A percentile compares a stretch with the other conserved stretches of the same genome.
These are phyloP conservation scores for Cephalopterus ornatus DNA, from an alignment of 2,113 vertebrate species.

Conservation along the genomic window DNA sequence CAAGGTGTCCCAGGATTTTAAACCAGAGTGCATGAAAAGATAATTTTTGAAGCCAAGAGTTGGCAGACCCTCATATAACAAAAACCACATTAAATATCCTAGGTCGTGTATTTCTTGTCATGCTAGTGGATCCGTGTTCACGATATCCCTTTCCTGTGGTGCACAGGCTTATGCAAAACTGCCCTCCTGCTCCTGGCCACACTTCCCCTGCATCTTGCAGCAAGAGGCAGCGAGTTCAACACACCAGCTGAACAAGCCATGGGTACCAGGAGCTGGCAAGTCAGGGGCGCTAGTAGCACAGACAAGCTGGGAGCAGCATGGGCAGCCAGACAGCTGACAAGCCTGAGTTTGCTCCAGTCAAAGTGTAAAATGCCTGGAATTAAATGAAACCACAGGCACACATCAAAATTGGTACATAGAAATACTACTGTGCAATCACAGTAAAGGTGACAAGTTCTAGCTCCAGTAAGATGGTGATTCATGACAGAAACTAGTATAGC, in stretches of 20 bases:
- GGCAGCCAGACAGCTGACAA: rapidly evolving
- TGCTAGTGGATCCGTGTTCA: neutral
- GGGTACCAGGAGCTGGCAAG: neutral
- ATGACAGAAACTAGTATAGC: neutral
- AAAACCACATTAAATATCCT: neutral
- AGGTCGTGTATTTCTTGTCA: neutral
- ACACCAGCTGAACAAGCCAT: neutral
- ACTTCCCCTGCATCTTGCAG: neutral
- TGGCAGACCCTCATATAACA: neutral
- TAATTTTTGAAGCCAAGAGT: neutral
- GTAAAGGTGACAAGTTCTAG: neutral
- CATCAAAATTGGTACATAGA: neutral
- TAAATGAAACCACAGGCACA: neutral
- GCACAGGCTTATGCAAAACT: rapidly evolving
- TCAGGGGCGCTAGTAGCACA: neutral
- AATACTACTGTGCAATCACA: neutral
- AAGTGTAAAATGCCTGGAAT: neutral
- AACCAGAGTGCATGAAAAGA: rapidly evolving
- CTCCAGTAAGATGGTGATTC: neutral
- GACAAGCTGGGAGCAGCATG: neutral
- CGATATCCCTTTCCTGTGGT: neutral
- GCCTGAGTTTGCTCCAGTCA: neutral
- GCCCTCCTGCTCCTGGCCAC: neutral
- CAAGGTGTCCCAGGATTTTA: neutral
- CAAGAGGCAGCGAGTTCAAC: neutral